These are phyloP conservation scores for Machimus rusticus DNA, from an alignment of 2,888 invertebrate species.

Conservation along the genomic window DNA sequence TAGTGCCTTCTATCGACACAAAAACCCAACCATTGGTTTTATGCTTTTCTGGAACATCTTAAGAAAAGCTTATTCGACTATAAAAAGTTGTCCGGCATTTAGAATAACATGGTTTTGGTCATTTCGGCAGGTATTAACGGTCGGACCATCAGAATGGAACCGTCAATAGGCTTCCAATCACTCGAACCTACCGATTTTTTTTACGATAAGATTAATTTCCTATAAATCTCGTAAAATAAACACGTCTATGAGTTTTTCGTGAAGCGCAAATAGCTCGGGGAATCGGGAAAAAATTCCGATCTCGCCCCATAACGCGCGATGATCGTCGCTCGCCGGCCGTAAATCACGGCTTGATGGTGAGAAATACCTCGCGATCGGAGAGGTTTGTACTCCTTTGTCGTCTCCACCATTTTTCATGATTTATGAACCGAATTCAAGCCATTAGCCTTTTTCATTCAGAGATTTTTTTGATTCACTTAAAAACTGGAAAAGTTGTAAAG, in stretches of 20 bases:
- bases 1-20: not conserved
- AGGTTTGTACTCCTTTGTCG: not conserved
- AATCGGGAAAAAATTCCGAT: not conserved
- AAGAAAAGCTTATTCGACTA: not conserved
- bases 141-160: not conserved
- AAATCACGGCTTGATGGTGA: constrained; percentile 14
- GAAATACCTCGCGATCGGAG: not conserved
- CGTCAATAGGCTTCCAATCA: not conserved
- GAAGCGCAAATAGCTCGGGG: not conserved
- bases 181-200: not conserved
- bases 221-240: not conserved
- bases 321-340: not conserved
- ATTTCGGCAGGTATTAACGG: not conserved
- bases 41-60: not conserved
- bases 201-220: not conserved
- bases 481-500: not conserved
- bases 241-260: not conserved
- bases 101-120: not conserved
- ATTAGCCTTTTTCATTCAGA: not conserved
- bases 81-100: not conserved
- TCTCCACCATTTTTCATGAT: not conserved
- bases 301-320: not conserved
- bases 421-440: not conserved
- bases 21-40: not conserved
- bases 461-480: not conserved